phyloP scores from a whole-genome alignment of 2,113 vertebrate genomes.

The Ammodytes marinus region DNA sequence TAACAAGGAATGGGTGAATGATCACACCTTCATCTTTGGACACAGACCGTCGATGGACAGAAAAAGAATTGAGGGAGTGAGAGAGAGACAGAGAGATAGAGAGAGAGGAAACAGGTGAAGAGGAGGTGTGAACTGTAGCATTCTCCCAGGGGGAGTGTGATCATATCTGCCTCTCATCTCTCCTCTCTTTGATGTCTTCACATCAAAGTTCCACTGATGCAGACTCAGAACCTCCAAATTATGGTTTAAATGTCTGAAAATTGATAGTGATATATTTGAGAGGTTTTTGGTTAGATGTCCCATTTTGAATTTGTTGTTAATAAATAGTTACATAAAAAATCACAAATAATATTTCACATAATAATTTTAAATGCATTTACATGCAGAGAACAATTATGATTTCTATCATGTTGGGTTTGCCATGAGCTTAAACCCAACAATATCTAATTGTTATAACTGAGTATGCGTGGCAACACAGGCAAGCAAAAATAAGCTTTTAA shows the following conservation, averaged over 20 bases:
- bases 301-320: neutral
- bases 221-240: conserved; percentile 35
- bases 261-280: conserved; percentile 9
- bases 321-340: conserved; percentile 13
- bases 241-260: conserved; percentile 37
- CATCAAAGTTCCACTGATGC: conserved; percentile 53
- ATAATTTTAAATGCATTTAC: neutral
- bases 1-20: conserved; percentile 53
- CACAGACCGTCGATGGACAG: conserved; percentile 18
- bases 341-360: neutral
- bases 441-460: neutral
- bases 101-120: conserved; percentile 63
- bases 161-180: conserved; percentile 67
- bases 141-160: conserved; percentile 55
- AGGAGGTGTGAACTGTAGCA: conserved; percentile 61
- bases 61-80: conserved; percentile 40
- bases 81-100: conserved; percentile 26
- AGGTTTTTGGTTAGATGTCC: conserved; percentile 3
- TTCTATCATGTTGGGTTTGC: neutral
- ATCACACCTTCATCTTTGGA: conserved; percentile 69
- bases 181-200: conserved; percentile 62
- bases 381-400: neutral
- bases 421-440: neutral
- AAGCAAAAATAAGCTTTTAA: conserved; percentile 24
- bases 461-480: neutral